Percentiles rank a stretch among this genome's conserved stretches.
Evolutionary conservation across 2,113 vertebrate genomes (phyloP).

Genomic region (Parus major): DNA sequence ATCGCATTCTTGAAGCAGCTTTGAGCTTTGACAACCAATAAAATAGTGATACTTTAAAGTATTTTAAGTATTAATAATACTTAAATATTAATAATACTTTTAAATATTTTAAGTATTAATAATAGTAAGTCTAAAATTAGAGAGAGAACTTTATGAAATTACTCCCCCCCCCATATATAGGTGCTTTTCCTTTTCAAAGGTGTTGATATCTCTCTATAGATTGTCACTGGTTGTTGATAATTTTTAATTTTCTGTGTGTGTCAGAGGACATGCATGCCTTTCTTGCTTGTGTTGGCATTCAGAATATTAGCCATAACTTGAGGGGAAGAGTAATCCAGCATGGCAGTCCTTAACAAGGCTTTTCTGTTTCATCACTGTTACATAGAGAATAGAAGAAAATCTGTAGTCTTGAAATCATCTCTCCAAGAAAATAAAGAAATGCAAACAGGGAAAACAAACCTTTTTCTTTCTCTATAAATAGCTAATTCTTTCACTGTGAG

Average conservation of each 20-base stretch:
- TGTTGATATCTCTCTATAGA: background rate
- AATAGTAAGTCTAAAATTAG: background rate
- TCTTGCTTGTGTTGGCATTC: background rate
- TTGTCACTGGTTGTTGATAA: background rate
- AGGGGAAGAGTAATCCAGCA: background rate
- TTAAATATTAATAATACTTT: too few species aligned
- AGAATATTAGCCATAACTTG: background rate
- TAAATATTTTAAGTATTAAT: background rate
- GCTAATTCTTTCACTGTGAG: background rate
- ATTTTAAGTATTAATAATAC: too few species aligned
- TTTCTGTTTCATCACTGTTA: background rate
- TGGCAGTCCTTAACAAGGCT: background rate
- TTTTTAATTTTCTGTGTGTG: background rate
- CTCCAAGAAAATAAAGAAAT: background rate
- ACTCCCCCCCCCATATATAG: accelerated
- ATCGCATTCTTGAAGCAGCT: background rate
- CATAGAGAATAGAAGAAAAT: background rate
- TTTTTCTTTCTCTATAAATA: background rate
- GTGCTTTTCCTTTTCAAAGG: background rate
- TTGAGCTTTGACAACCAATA: background rate
- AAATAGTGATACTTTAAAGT: background rate
- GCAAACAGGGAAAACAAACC: background rate
- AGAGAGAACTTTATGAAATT: background rate
- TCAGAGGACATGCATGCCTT: background rate
- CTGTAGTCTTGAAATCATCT: background rate